Evolutionary conservation across 2,888 invertebrate species (phyloP), one percentile per base, ranked within the genome.

Genomic region (Hyalella azteca): DNA sequence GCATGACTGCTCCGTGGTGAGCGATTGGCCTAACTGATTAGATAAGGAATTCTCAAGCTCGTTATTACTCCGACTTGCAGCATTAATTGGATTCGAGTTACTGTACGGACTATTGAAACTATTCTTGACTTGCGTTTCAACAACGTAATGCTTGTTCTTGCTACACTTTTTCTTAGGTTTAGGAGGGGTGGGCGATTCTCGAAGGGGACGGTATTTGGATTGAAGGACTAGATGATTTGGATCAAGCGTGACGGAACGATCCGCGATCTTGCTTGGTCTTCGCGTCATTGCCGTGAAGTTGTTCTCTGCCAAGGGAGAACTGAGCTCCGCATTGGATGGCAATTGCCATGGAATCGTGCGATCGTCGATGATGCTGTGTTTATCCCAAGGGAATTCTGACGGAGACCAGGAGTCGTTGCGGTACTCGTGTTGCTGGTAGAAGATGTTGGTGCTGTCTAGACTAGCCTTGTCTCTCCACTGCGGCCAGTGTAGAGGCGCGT

Each of bases 111-210:
- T 36, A 36, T 66, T 66, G 9, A 66, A 36, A 66, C 36, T 66
- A 36, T 66, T 66, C 29, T 19, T 66, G 19, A 66, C 36, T 45
- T 45, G 40, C 22, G 40, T 75, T 75, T 75, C 75, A 41, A 29
- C 75, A 32, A 41, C n/a, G 41, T 5, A 41, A 45, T 26, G 22
- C 45, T 45, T 75, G 26, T 40, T 75, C 22, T 75, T 75, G 45
- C 45, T 75, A 45, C 75, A 75, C 29, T 75, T 75, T 41, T 75
- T 75, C 75, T 75, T 75, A 45, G 75, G 41, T 39, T 75, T 75
- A 39, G 75, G 75, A 26, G 75, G 75, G 19, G 75, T 75, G 4
- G 75, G 75, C 3, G 75, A 75, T n/a, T 75, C 75, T 5, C 75
- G 75, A 15, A 75, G 75, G 5, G 75, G 75, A 15, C 45, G 75